Conservation (phyloP, 1,140 invertebrate species). For the Tachypleus tridentatus region DNA sequence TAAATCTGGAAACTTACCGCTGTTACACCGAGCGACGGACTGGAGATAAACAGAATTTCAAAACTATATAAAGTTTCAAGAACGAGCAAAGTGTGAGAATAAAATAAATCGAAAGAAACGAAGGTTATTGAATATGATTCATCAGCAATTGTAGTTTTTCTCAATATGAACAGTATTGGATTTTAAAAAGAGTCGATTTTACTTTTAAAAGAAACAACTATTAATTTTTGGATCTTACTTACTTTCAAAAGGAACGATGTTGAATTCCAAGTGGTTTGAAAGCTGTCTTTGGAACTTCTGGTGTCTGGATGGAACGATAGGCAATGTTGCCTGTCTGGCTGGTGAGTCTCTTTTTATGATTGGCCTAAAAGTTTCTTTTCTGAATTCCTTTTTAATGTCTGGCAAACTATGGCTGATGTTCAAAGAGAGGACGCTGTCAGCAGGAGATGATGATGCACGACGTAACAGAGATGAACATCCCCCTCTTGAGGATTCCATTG, state of each 20-base stretch:
- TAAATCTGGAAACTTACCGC: too few relatives aligned
- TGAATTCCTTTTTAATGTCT: constrained; percentile 14
- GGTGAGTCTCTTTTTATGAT: constrained; percentile 10
- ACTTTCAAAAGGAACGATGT: constrained; percentile 19
- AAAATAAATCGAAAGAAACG: too few relatives aligned
- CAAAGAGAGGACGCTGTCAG: constrained; percentile 9
- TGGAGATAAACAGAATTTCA: too few relatives aligned
- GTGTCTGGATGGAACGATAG: constrained; percentile 15
- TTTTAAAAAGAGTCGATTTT: too few relatives aligned
- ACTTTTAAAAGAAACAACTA: too few relatives aligned
- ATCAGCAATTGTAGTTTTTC: too few relatives aligned
- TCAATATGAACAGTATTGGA: too few relatives aligned
- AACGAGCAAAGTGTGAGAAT: too few relatives aligned
- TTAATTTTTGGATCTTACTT: neutral
- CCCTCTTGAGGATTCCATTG: neutral
- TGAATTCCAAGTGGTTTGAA: constrained; percentile 13
- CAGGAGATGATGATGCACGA: neutral
- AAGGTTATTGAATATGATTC: too few relatives aligned
- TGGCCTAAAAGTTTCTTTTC: constrained; percentile 1
- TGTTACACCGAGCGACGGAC: too few relatives aligned
- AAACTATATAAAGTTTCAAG: too few relatives aligned
- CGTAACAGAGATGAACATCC: neutral
- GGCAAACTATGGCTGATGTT: constrained; percentile 15
- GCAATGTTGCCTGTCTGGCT: constrained; percentile 14
- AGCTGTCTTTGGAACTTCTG: constrained; percentile 20